Conservation (phyloP, 2,797 vertebrate genomes). For the Acrocephalus scirpaceus region DNA sequence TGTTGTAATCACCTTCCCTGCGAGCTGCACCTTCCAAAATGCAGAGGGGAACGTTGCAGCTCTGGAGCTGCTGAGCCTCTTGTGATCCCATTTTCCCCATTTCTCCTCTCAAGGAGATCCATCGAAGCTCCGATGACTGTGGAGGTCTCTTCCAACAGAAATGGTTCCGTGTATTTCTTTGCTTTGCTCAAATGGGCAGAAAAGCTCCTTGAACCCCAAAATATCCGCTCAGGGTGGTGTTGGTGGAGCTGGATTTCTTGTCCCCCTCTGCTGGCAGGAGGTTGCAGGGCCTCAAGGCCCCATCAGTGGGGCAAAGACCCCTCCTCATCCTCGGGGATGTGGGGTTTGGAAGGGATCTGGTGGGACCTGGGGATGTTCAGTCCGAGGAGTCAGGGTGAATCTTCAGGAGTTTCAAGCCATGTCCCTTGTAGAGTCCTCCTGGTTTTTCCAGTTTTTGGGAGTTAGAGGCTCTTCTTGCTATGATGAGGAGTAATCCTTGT, state of each 20-base stretch:
- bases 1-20: slow-evolving; percentile 27
- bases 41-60: neutral
- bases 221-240: too few species aligned
- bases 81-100: neutral
- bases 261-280: slow-evolving; percentile 56
- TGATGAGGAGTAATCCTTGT: neutral
- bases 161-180: rapidly evolving
- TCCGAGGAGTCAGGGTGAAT: neutral
- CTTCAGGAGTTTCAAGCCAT: neutral
- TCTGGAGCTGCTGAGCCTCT: neutral
- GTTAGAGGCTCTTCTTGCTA: neutral
- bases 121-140: neutral
- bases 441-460: slow-evolving; percentile 4
- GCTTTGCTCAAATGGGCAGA: neutral
- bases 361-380: neutral
- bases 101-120: neutral
- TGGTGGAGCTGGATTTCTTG: neutral
- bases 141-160: neutral
- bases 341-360: neutral
- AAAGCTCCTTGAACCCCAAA: neutral
- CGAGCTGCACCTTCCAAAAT: neutral
- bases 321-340: neutral
- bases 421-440: slow-evolving; percentile 13
- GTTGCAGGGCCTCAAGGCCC: neutral
- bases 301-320: neutral